Base-by-base conservation (phyloP, 2,888 invertebrate genomes). In the Kryphioiulus occultus region DNA sequence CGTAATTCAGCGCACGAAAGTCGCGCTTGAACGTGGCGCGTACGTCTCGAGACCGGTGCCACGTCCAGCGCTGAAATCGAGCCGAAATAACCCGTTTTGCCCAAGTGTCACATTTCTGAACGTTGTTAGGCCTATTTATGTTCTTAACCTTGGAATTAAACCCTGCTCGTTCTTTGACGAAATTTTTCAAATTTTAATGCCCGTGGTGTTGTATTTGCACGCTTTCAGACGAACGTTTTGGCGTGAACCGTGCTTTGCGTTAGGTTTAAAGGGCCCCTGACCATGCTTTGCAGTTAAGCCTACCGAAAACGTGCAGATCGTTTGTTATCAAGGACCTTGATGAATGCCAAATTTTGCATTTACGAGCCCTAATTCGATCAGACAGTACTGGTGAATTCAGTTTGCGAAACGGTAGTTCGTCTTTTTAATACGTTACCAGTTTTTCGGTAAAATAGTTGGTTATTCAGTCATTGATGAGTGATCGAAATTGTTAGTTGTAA, bases 101-200 rank as follows among this genome's bases (percentile, higher is more conserved):
- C 78, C 10, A 78, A 78, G 78, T 78, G 78, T 78, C 78, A 78
- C 78, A 78, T 78, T 78, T 78, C 78, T 78, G 78, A 30, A 78
- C 78, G 78, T 78, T 78, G 78, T 78, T 78, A 78, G 78, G 78
- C 78, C 78, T 78, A 30, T 30, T 15, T 30, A 30, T 78, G 78
- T 78, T 78, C 78, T 78, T 78, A 78, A 78, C 78, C 78, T 78
- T 78, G 78, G 78, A 30, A 78, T 30, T 78, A 30, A 78, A 30
- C 17, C 30, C 1, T 12, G 15, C 3, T 1, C 10, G n/a, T 78
- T 68, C 22, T 68, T 15, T 78, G 78, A 9, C 30, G 7, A 15
- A 30, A 10, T 30, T 78, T 10, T 59, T 78, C 12, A 26, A 78
- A 26, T 12, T 22, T 59, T 30, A 30, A 12, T 78, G n/a, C 53